Percentiles rank a stretch among this genome's conserved stretches.
Evolutionary conservation across 2,113 vertebrate genomes (phyloP).

Genomic region (Oreochromis spilurus): DNA sequence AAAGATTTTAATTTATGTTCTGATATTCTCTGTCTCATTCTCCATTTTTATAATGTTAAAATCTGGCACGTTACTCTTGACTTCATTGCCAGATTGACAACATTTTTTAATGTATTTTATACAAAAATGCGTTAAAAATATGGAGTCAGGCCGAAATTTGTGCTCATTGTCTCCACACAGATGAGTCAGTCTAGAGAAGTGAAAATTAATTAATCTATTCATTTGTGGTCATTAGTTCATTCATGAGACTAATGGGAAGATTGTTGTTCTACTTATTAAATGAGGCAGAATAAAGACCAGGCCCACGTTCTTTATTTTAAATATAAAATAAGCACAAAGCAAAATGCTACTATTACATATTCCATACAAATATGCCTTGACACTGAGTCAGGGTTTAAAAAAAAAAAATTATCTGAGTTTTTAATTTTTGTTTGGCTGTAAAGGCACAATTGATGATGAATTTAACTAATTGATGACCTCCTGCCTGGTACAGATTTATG

Average conservation of each 20-base stretch:
- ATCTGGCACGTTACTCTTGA: neutral
- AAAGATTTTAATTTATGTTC: neutral
- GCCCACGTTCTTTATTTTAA: too few relatives aligned
- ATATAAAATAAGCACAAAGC: too few relatives aligned
- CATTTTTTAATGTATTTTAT: neutral
- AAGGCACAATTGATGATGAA: neutral
- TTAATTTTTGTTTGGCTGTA: neutral
- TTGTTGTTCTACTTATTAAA: neutral
- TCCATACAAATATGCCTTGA: neutral
- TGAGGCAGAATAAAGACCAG: neutral
- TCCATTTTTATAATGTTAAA: neutral
- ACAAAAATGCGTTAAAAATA: neutral
- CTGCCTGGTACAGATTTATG: neutral
- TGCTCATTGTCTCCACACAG: neutral
- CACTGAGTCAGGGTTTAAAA: neutral
- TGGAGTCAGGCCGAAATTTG: neutral
- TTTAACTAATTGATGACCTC: neutral
- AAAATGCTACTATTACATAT: too few relatives aligned
- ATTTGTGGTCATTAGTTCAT: too few relatives aligned
- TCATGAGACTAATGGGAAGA: neutral
- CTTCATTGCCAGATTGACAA: neutral
- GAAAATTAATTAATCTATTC: neutral
- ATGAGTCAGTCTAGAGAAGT: neutral
- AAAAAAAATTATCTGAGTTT: too few relatives aligned
- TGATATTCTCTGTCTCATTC: neutral